A percentile compares a stretch with the other conserved stretches of the same genome.
Evolutionary conservation across 2,113 vertebrate genomes (phyloP).

Genomic region (Scortum barcoo): DNA sequence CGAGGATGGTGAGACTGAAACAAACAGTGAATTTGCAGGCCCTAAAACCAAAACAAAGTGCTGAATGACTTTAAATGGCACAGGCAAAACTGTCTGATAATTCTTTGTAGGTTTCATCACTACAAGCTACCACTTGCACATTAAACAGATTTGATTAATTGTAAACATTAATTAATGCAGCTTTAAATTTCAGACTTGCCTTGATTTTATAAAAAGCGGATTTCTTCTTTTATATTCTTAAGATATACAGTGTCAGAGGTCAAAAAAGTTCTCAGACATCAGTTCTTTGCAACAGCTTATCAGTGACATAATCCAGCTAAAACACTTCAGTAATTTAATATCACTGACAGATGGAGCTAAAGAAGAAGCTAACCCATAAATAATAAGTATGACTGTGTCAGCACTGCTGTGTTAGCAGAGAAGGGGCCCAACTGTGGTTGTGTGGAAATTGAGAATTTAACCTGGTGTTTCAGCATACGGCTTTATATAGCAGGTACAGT

Average conservation of each 20-base stretch:
- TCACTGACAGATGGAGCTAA: neutral
- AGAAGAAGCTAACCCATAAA: neutral
- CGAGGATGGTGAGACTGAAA: no score
- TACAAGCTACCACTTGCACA: no score
- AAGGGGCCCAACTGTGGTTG: neutral
- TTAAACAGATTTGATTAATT: neutral
- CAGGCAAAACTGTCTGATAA: no score
- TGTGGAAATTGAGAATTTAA: neutral
- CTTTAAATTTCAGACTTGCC: no score
- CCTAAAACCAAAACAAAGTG: no score
- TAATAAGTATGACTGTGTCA: neutral
- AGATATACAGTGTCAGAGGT: neutral
- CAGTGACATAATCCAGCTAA: neutral
- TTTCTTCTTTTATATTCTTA: no score
- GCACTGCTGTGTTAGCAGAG: neutral
- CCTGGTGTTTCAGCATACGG: neutral
- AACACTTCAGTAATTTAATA: neutral
- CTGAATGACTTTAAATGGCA: no score
- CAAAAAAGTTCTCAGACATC: neutral
- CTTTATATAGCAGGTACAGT: no score
- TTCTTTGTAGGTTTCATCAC: no score
- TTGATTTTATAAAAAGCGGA: neutral
- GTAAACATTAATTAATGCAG: no score
- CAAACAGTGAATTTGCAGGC: no score
- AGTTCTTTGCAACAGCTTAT: neutral